phyloP scores from a whole-genome alignment of 2,888 invertebrate genomes.

The Drosophila tanythrix region DNA sequence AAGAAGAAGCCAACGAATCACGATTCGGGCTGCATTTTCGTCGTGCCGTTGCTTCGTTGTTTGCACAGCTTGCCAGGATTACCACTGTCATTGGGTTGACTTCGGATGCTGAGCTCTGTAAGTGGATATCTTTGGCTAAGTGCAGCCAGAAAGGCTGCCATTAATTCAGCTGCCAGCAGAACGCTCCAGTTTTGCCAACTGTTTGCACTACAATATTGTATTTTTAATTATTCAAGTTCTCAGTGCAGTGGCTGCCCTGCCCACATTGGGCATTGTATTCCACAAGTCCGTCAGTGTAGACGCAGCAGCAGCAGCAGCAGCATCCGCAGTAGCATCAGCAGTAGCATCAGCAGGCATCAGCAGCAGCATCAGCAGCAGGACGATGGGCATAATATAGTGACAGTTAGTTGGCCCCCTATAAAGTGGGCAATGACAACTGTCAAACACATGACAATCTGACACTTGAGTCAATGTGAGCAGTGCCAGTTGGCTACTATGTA shows the following conservation, averaged over 20 bases:
- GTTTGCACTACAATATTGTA: constrained; percentile 70
- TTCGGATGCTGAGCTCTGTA: constrained; percentile 46
- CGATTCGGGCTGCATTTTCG: constrained; percentile 54
- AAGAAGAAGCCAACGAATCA: constrained; percentile 40
- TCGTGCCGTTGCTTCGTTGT: constrained; percentile 58
- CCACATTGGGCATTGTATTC: constrained; percentile 44
- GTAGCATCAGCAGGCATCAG: not conserved
- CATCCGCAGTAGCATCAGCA: not conserved
- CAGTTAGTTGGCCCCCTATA: constrained; percentile 32
- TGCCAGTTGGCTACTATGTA: constrained; percentile 20
- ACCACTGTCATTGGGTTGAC: constrained; percentile 52
- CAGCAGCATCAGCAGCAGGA: constrained; percentile 1
- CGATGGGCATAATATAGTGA: constrained; percentile 57
- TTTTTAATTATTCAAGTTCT: constrained; percentile 73
- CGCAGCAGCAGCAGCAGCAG: not conserved
- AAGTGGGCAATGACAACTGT: constrained; percentile 61
- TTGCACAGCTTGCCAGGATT: constrained; percentile 72
- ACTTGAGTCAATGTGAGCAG: constrained; percentile 20
- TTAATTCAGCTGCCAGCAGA: constrained; percentile 36
- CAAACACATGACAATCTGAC: constrained; percentile 53
- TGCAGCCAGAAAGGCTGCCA: constrained; percentile 45
- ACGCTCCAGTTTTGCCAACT: constrained; percentile 56
- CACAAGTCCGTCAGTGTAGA: constrained; percentile 37
- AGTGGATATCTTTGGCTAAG: constrained; percentile 73
- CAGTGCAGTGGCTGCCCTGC: constrained; percentile 36